These are phyloP conservation scores for Vanessa atalanta DNA, from an alignment of 1,140 invertebrate species.

Conservation along the genomic window DNA sequence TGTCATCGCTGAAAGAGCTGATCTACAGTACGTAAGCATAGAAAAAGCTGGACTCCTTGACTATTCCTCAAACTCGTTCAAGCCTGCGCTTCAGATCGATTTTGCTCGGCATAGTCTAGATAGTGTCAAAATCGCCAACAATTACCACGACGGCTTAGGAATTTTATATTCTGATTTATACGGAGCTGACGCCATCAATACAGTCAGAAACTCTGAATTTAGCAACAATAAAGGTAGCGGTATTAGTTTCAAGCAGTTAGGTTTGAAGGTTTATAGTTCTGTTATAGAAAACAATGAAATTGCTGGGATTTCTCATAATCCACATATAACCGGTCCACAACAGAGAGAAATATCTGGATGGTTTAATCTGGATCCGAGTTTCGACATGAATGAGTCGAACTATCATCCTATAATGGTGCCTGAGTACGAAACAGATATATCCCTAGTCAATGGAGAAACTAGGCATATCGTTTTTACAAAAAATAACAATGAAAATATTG, in stretches of 20 bases:
- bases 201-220: constrained; percentile 94
- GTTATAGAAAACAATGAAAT: constrained; percentile 91
- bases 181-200: constrained; percentile 91
- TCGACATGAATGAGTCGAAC: constrained; percentile 84
- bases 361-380: constrained; percentile 87
- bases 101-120: constrained; percentile 96
- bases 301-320: constrained; percentile 96
- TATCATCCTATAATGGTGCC: constrained; percentile 88
- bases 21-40: constrained; percentile 93
- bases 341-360: constrained; percentile 96
- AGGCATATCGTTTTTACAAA: constrained; percentile 89
- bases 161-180: constrained; percentile 94
- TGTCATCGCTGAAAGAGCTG: constrained; percentile 91
- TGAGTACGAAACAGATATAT: constrained; percentile 82
- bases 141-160: constrained; percentile 93
- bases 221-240: constrained; percentile 93
- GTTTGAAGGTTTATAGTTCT: constrained; percentile 88
- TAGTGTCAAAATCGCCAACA: constrained; percentile 89
- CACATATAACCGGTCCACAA: constrained; percentile 90
- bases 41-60: constrained; percentile 97
- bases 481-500: constrained; percentile 81
- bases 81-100: constrained; percentile 97
- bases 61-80: constrained; percentile 94
- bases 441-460: constrained; percentile 87
- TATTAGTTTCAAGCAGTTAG: constrained; percentile 93